Percentiles rank a stretch among this genome's conserved stretches.
phyloP scores from a whole-genome alignment of 2,113 vertebrate genomes.

The Trachemys scripta region DNA sequence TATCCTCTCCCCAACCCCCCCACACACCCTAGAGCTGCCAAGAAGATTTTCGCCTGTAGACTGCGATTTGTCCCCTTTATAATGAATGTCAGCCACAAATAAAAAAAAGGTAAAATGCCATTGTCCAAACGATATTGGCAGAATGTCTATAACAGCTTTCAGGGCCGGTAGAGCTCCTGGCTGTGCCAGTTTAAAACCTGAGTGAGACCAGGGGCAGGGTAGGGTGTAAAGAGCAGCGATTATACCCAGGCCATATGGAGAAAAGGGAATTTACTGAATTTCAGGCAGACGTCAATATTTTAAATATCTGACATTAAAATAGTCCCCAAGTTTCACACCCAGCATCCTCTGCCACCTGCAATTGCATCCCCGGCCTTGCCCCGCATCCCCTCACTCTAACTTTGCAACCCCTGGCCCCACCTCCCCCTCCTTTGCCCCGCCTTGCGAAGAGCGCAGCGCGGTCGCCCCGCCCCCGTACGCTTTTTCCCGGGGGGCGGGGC shows the following conservation, averaged over 20 bases:
- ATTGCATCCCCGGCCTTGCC: neutral
- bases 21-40: neutral
- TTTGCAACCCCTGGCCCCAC: neutral
- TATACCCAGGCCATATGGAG: neutral
- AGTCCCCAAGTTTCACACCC: neutral
- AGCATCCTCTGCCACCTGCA: neutral
- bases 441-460: neutral
- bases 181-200: neutral
- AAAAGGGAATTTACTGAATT: neutral
- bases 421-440: neutral
- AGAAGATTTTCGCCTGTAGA: neutral
- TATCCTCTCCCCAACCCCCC: neutral
- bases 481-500: neutral
- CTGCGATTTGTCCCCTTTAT: neutral
- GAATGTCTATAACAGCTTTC: neutral
- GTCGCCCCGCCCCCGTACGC: too few relatives aligned
- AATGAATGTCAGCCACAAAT: neutral
- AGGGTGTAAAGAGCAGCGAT: neutral
- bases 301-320: neutral
- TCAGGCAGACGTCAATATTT: neutral
- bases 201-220: neutral
- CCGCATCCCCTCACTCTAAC: neutral
- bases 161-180: neutral
- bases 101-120: neutral
- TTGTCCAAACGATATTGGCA: neutral